Evolutionary conservation across 2,113 vertebrate genomes (phyloP).

Genomic region (Falco punctatus): DNA sequence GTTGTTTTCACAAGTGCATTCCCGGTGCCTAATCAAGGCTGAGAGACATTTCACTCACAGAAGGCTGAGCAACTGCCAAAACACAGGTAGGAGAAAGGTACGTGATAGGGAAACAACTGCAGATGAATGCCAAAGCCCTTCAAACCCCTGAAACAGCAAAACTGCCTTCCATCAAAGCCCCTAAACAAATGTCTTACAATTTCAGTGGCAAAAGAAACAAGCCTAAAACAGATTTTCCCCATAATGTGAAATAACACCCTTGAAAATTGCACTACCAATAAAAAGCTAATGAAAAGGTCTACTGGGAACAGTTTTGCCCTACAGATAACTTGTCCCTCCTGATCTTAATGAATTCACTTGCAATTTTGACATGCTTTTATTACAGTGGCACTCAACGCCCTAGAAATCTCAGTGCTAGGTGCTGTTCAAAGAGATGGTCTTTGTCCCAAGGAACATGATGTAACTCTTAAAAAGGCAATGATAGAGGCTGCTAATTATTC

Average conservation of each 20-base stretch:
- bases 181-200: neutral
- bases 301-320: neutral
- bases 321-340: conserved; percentile 2
- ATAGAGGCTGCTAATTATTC: conserved; percentile 27
- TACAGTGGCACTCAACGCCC: neutral
- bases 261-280: neutral
- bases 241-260: neutral
- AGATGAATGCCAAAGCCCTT: neutral
- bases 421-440: conserved; percentile 32
- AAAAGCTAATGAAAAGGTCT: neutral
- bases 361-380: neutral
- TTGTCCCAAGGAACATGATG: neutral
- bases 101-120: neutral
- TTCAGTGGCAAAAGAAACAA: neutral
- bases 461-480: neutral
- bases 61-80: neutral
- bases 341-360: neutral
- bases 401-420: neutral
- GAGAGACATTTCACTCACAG: neutral
- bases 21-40: neutral
- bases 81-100: neutral
- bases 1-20: neutral
- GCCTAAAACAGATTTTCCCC: neutral
- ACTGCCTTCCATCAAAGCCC: neutral
- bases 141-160: neutral